Evolutionary conservation across 2,113 vertebrate species (phyloP), one percentile per base, ranked within the genome.

Genomic region (Salvelinus alpinus): DNA sequence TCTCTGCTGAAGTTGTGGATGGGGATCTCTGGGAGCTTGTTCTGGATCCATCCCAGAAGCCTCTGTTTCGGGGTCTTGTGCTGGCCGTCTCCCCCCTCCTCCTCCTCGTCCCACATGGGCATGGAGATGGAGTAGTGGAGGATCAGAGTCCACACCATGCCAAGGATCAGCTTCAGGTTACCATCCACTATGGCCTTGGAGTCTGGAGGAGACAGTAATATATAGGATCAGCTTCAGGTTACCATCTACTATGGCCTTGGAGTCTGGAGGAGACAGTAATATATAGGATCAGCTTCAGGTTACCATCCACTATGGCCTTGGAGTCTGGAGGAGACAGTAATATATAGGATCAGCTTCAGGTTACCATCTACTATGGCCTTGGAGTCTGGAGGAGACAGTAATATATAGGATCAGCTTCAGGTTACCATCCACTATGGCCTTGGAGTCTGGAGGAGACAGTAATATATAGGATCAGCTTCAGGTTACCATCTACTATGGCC

Each of bases 1-100:
- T 94, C 95, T 16, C 73, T 90, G 90, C 92, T 92, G 87, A 98
- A 98, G 92, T 98, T 98, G 86, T 95, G 96, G 90, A 98, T 96
- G n/a, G 96, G 92, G 34, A 95, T 85, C 75, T 95, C 90, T 0
- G 94, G 93, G 51, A 95, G 80, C 59, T 93, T 94, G 91, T 95
- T 95, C 88, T 94, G 94, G 87, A 95, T 95, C 92, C 94, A 94
- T 71, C 92, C 94, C 83, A 94, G 87, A 72, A 96, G 92, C 73
- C 93, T 91, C 83, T 95, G 95, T 80, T 96, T 95, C 16, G 95
- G 95, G 0, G 94, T 96, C 90, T 94, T 95, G 85, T 95, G 93
- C 81, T 85, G 93, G 77, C 84, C 87, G 0, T 90, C 92, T 0
- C 51, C 66, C 29, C 93, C 0, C 84, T 95, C 94, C 74, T 95